Evolutionary conservation across 2,797 vertebrate species (phyloP).

Genomic region (Lateolabrax maculatus): DNA sequence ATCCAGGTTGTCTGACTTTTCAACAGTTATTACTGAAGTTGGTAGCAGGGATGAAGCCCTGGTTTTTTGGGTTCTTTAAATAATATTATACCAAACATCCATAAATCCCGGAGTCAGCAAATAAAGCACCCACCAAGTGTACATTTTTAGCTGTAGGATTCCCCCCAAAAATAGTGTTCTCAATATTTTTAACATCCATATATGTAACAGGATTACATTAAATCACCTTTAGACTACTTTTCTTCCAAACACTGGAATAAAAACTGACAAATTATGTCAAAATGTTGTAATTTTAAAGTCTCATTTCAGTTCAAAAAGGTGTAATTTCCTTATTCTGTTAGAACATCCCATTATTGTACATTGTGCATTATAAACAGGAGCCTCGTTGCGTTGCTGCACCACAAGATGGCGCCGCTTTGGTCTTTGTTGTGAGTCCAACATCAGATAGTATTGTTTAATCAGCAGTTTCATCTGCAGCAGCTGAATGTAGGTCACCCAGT

Average conservation of each 20-base stretch:
- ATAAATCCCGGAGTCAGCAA: neutral
- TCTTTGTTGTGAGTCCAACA: neutral
- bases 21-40: neutral
- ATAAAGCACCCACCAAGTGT: too few relatives aligned
- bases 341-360: neutral
- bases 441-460: neutral
- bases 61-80: too few relatives aligned
- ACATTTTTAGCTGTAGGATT: neutral
- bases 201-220: neutral
- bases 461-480: slow-evolving; percentile 2
- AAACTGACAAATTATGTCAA: neutral
- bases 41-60: too few relatives aligned
- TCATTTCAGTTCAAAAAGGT: neutral
- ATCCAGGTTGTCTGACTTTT: neutral
- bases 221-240: neutral
- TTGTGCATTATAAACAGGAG: neutral
- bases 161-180: neutral
- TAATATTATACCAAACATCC: too few relatives aligned
- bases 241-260: neutral
- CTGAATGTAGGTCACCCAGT: slow-evolving; percentile 42
- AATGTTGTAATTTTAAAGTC: neutral
- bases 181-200: neutral
- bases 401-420: slow-evolving; percentile 42
- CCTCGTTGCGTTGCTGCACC: neutral
- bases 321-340: neutral